A percentile compares a stretch with the other conserved stretches of the same genome.
phyloP scores from a whole-genome alignment of 2,113 vertebrate genomes.

The Dipodomys ordii region DNA sequence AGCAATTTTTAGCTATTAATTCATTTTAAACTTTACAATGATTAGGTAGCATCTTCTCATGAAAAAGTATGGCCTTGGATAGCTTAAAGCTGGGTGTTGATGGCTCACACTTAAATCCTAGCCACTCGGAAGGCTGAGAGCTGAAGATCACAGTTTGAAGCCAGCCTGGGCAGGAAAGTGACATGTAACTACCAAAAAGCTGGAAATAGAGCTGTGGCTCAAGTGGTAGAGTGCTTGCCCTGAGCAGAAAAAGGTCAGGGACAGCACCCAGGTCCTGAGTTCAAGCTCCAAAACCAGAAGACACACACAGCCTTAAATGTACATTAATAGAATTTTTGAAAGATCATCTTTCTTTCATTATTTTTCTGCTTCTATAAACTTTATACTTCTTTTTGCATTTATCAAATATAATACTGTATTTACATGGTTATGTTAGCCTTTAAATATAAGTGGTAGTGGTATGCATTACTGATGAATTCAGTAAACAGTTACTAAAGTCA shows the following conservation, averaged over 20 bases:
- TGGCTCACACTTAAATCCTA: no score
- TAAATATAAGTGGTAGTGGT: not conserved
- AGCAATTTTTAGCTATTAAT: slow-evolving; percentile 34
- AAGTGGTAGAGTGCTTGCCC: no score
- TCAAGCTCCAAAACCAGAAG: no score
- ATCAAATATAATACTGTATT: slow-evolving; percentile 1
- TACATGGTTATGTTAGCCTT: slow-evolving; percentile 23
- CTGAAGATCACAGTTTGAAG: no score
- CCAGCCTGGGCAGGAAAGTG: no score
- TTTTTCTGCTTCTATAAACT: slow-evolving; percentile 25
- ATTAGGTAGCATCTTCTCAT: not conserved
- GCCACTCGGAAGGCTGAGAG: no score
- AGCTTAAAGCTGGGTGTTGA: not conserved
- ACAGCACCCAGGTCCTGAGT: no score
- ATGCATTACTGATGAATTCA: slow-evolving; percentile 27
- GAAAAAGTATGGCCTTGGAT: slow-evolving; percentile 8
- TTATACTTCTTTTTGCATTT: not conserved
- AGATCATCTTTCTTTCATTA: slow-evolving; percentile 48
- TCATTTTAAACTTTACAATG: slow-evolving; percentile 25
- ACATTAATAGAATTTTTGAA: slow-evolving; percentile 48
- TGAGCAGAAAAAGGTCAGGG: no score
- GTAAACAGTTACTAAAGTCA: not conserved
- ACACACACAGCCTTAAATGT: slow-evolving; percentile 21
- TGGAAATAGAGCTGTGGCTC: no score
- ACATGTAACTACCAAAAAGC: no score